Evolutionary conservation across 1,140 invertebrate species (phyloP).

Genomic region (Adelges cooleyi): DNA sequence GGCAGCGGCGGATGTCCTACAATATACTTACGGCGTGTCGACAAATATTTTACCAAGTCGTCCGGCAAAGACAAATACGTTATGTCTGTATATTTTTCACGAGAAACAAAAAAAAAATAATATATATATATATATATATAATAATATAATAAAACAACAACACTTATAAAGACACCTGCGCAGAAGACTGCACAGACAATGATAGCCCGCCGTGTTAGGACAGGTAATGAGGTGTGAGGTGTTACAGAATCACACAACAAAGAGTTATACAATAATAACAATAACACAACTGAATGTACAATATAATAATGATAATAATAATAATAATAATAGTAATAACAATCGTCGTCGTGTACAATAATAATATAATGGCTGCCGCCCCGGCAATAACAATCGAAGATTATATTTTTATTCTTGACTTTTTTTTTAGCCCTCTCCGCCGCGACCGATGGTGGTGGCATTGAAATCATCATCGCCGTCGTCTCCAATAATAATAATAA

Average conservation of each 20-base stretch:
- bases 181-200: conserved; percentile 12
- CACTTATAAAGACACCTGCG: conserved; percentile 23
- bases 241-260: conserved; percentile 27
- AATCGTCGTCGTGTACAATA: background rate
- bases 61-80: conserved; percentile 18
- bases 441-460: background rate
- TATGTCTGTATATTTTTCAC: conserved; percentile 3
- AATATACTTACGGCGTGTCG: background rate
- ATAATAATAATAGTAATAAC: conserved; percentile 6
- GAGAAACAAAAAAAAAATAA: conserved; percentile 15
- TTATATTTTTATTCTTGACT: conserved; percentile 13
- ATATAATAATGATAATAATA: conserved; percentile 20
- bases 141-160: conserved; percentile 12
- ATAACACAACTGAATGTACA: conserved; percentile 4
- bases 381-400: conserved; percentile 22
- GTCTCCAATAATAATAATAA: background rate
- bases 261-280: conserved; percentile 17
- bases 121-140: background rate
- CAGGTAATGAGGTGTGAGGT: conserved; percentile 28
- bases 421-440: background rate
- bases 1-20: conserved; percentile 4
- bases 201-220: conserved; percentile 25
- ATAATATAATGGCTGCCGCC: conserved; percentile 9
- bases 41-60: conserved; percentile 24
- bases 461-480: background rate